Base-by-base conservation (phyloP, 2,113 vertebrate genomes). In the Engraulis encrasicolus region DNA sequence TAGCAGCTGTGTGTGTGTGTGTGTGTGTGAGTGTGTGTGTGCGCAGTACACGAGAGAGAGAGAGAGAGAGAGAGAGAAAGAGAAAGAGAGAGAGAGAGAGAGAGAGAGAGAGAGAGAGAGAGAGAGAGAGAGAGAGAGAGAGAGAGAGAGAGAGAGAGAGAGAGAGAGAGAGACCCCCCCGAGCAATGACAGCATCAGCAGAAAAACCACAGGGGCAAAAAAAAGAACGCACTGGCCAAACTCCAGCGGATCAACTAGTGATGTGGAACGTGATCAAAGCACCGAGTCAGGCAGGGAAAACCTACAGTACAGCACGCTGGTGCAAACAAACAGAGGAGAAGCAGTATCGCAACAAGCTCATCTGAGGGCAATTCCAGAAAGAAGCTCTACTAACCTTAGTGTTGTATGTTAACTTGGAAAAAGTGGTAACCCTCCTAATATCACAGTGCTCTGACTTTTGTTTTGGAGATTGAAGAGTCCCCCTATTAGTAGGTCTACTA, bases 251-350 rank as follows among this genome's bases (percentile, higher is more conserved):
- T 31, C 58, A 66, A 11, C 20, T n/a, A 58, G 19, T 58, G 54
- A 58, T 20, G 54, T 20, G 20, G 54, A 58, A 58, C 54, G n/a
- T 66, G 58, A 66, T 66, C 58, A 66, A 66, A 66, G 58, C n/a
- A n/a, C 58, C 27, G 58, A 12, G 58, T n/a, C 23, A n/a, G n/a
- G n/a, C n/a, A n/a, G 27, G n/a, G 58, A 31, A 74, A 14, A 14
- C 66, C 66, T 15, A 74, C n/a, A n/a, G n/a, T n/a, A n/a, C n/a
- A n/a, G n/a, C n/a, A n/a, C 9, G 66, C 31, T 15, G 31, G 9
- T 71, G 23, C 9, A 34, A 9, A 71, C 23, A 71, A 4, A 34
- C 27, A 2, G 61, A 31, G 61, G 34, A 34, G 23, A 23, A 12
- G 27, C 66, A 20, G n/a, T 23, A 6, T 61, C 27, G 58, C 58